Percentiles rank a stretch among this genome's conserved stretches.
phyloP scores from a whole-genome alignment of 2,113 vertebrate genomes.

The Stomatorhinus ivindoensis region DNA sequence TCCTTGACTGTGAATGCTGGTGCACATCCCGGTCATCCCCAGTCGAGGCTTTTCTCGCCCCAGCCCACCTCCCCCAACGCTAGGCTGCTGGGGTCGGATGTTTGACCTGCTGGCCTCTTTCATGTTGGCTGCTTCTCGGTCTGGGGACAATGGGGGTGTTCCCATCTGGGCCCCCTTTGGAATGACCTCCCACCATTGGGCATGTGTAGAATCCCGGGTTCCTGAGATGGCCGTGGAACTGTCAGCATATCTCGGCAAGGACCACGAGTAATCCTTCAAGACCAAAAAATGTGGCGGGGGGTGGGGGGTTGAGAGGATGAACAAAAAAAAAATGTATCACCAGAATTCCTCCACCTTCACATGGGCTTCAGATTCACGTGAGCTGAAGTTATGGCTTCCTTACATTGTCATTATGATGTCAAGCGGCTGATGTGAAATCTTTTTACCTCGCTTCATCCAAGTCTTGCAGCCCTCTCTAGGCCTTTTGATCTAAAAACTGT shows the following conservation, averaged over 20 bases:
- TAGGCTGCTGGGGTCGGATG: conserved; percentile 15
- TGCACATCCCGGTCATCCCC: neutral
- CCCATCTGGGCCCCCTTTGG: neutral
- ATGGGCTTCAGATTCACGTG: neutral
- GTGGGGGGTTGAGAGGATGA: neutral
- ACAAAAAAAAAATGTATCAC: conserved; percentile 2
- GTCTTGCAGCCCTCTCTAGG: neutral
- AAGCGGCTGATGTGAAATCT: neutral
- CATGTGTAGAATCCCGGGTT: neutral
- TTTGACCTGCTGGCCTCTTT: conserved; percentile 18
- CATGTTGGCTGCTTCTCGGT: conserved; percentile 4
- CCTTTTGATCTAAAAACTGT: neutral
- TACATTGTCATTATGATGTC: neutral
- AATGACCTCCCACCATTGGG: neutral
- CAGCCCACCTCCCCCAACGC: neutral
- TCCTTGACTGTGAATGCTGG: neutral
- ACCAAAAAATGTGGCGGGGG: neutral
- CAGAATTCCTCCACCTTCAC: neutral
- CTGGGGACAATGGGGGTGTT: conserved; percentile 11
- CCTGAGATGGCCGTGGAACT: neutral
- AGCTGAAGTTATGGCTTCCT: neutral
- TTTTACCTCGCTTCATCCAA: neutral
- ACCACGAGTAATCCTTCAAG: conserved; percentile 19
- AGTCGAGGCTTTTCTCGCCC: neutral
- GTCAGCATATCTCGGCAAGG: conserved; percentile 13